Conservation (phyloP, 2,113 vertebrate genomes). For the Hemiprocne comata region DNA sequence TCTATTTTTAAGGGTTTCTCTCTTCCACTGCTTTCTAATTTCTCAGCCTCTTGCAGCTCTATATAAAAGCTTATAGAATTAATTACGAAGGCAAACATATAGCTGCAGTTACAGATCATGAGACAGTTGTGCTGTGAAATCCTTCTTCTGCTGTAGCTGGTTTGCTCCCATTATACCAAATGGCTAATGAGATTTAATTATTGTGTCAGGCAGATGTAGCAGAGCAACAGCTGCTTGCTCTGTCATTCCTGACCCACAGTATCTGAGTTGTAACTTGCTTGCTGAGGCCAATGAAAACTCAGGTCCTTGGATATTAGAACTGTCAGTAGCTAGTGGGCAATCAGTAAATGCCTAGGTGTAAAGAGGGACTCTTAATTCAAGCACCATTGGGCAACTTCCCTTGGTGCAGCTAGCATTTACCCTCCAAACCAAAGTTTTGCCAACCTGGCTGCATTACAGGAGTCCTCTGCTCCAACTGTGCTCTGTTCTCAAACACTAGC, state of each 20-base stretch:
- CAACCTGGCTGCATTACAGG: background rate
- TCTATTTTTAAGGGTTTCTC: background rate
- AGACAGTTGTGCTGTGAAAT: conserved; percentile 15
- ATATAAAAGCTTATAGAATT: background rate
- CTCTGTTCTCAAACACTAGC: background rate
- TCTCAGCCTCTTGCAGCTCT: background rate
- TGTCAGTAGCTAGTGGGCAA: background rate
- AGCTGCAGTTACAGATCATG: background rate
- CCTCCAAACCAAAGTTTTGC: background rate
- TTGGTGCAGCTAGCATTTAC: background rate
- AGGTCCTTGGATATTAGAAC: background rate
- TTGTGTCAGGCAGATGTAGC: background rate
- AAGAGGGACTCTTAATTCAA: background rate
- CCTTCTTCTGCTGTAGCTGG: background rate
- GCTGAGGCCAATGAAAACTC: background rate
- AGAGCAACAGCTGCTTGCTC: conserved; percentile 9
- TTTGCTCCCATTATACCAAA: background rate
- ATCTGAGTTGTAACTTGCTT: background rate
- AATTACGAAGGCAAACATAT: background rate
- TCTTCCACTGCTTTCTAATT: background rate
- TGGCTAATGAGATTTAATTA: background rate
- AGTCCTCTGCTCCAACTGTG: background rate
- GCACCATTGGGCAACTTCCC: background rate
- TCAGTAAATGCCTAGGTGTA: background rate
- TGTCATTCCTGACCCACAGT: background rate